Conservation (phyloP, 2,113 vertebrate genomes). For the Xerus inauris region DNA sequence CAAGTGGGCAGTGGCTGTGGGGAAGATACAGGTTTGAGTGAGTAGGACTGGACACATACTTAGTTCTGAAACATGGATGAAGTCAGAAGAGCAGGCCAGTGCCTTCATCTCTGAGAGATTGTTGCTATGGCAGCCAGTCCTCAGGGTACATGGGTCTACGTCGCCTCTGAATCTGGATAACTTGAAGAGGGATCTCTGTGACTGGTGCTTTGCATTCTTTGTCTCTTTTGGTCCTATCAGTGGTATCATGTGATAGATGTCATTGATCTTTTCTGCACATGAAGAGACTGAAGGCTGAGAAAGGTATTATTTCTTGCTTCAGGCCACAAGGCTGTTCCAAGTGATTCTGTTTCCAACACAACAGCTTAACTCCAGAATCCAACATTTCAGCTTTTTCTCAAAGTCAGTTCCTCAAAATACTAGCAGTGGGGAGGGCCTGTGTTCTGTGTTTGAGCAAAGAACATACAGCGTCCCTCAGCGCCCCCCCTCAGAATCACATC, state of each 20-base stretch:
- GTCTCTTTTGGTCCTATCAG: not conserved
- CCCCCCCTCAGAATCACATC: not conserved
- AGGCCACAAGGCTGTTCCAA: not conserved
- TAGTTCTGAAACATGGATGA: not conserved
- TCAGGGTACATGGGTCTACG: not conserved
- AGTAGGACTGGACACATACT: accelerated
- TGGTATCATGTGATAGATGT: not conserved
- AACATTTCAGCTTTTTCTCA: not conserved
- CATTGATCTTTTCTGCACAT: not conserved
- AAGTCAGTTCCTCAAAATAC: not conserved
- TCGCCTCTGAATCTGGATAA: not conserved
- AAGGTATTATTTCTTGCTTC: not conserved
- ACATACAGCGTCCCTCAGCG: not conserved
- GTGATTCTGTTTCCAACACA: not conserved
- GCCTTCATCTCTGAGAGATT: not conserved
- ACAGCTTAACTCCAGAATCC: not conserved
- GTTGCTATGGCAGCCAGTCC: too few species aligned
- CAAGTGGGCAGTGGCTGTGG: not conserved
- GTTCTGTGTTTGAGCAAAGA: not conserved
- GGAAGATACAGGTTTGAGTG: not conserved
- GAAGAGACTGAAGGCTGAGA: not conserved
- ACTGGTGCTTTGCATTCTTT: not conserved
- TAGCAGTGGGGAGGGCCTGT: not conserved
- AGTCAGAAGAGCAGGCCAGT: not conserved
- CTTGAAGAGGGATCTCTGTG: not conserved